Conservation (phyloP, 35 echinoderm and acorn worm species). For the Ptychodera flava region DNA sequence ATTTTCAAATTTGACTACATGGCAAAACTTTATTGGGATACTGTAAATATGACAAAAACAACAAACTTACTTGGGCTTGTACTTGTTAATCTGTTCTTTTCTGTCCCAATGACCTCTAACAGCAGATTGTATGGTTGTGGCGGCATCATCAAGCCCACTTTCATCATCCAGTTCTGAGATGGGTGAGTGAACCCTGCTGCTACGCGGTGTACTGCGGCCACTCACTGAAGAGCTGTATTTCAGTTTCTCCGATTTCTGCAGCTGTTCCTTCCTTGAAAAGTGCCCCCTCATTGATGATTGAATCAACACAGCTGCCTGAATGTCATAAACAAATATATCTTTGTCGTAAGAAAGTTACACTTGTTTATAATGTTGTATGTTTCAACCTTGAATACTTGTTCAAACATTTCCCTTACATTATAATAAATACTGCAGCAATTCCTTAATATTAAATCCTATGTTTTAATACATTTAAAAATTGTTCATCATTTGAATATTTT, state of each 20-base stretch:
- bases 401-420: too few species aligned
- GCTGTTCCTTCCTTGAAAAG: conserved; percentile 46
- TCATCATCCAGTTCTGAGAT: conserved; percentile 19
- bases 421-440: too few species aligned
- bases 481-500: too few species aligned
- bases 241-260: conserved; percentile 39
- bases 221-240: neutral
- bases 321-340: neutral
- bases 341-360: neutral
- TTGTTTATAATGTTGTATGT: too few species aligned
- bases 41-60: too few species aligned
- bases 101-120: conserved; percentile 85
- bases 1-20: too few species aligned
- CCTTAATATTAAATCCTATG: too few species aligned
- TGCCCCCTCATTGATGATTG: conserved; percentile 85
- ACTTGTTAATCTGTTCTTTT: conserved; percentile 66
- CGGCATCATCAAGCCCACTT: conserved; percentile 79
- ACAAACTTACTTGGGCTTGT: neutral
- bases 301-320: conserved; percentile 70
- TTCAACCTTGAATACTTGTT: too few species aligned
- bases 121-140: conserved; percentile 88
- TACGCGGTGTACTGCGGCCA: neutral
- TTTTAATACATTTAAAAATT: too few species aligned
- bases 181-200: neutral
- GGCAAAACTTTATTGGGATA: too few species aligned